Conservation (phyloP, 2,113 vertebrate genomes). For the Promerops cafer region DNA sequence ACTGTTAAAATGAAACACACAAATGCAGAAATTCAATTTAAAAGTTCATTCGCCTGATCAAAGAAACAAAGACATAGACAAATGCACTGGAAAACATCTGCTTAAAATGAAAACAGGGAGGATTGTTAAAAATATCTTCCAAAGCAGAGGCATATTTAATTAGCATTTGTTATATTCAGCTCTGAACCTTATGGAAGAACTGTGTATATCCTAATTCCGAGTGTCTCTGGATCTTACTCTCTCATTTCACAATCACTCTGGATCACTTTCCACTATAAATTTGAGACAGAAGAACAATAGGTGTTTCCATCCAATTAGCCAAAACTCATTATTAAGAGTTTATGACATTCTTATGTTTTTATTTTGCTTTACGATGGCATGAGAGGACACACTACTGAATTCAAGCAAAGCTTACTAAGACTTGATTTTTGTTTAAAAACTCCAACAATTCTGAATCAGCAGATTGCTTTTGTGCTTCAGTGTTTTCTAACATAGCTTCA, state of each 20-base stretch:
- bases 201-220: neutral
- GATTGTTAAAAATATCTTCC: neutral
- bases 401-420: neutral
- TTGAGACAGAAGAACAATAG: neutral
- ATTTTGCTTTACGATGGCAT: neutral
- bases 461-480: neutral
- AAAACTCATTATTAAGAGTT: neutral
- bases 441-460: neutral
- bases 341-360: neutral
- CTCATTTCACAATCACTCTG: neutral
- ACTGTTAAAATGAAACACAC: neutral
- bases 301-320: neutral
- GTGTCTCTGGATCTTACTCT: neutral
- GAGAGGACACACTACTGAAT: neutral
- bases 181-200: neutral
- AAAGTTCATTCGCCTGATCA: accelerated
- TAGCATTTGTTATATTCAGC: neutral
- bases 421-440: neutral
- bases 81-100: neutral
- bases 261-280: neutral
- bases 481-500: neutral
- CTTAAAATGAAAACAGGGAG: neutral
- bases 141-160: neutral
- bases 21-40: neutral
- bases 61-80: neutral